Evolutionary conservation across 2,888 invertebrate species (phyloP), one percentile per base, ranked within the genome.

Genomic region (Rhagophthalmus giganteus): DNA sequence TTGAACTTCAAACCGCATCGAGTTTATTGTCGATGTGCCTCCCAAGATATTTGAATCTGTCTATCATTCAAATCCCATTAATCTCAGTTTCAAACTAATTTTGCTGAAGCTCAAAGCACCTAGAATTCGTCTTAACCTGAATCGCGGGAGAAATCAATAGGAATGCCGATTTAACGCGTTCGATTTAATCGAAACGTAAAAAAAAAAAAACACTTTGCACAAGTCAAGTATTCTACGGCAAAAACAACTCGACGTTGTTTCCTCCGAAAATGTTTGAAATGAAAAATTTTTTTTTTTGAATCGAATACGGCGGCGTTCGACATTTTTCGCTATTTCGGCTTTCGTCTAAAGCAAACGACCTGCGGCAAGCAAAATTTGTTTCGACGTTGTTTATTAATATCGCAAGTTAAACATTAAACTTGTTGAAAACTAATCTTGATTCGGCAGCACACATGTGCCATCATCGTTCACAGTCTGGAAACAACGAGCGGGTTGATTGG

Each of bases 401-500:
- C 20, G 4, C 7, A 20, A 20, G 7, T 5, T 20, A 20, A 20
- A 20, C 20, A 20, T 20, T 20, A 5, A 20, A 20, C 24, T 39
- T 24, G 42, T 52, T 41, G 48, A 54, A 48, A 54, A 54, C 40
- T 48, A 54, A 54, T 54, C 47, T 46, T 30, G 28, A 41, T 41
- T 54, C 27, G 14, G 30, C 9, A 44, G 48, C 28, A 54, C 53
- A 48, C 46, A 48, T 54, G 53, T 54, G 47, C 44, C 41, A 39
- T 54, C 48, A 32, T 48, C 48, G n/a, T n/a, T n/a, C 48, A 54
- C 53, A 54, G 47, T 48, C 47, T 54, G 34, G 47, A 34, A 47
- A 47, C 52, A 42, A 42, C 27, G 35, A 50, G 54, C 39, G 41
- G 28, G 54, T 54, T 71, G 69, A 71, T 71, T 67, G 66, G 68